Percentiles rank a stretch among this genome's conserved stretches.
Evolutionary conservation across 2,888 invertebrate genomes (phyloP).

Genomic region (Lumbricus terrestris): DNA sequence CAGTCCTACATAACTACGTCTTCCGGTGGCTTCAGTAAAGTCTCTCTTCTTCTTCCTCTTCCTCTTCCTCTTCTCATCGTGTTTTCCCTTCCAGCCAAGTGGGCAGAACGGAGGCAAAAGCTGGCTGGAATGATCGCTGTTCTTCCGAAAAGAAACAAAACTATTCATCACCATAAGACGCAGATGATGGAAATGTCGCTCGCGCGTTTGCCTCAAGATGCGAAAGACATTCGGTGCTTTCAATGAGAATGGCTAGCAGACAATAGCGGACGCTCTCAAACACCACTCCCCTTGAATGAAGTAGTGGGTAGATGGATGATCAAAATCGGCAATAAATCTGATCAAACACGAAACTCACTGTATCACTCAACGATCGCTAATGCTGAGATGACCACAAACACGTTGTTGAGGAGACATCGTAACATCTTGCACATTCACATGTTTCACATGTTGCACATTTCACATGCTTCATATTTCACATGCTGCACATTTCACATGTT

Average conservation of each 20-base stretch:
- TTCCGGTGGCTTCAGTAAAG: background rate
- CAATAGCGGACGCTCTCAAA: background rate
- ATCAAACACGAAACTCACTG: background rate
- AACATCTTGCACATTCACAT: too few relatives aligned
- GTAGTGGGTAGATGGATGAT: background rate
- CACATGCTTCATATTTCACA: too few relatives aligned
- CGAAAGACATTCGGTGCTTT: background rate
- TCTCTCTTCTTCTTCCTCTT: background rate
- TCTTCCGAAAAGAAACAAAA: background rate
- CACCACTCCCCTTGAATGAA: background rate
- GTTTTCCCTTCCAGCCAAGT: background rate
- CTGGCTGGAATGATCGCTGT: background rate
- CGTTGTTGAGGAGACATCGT: background rate
- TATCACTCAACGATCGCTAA: background rate
- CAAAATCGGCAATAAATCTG: background rate
- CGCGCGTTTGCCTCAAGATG: background rate
- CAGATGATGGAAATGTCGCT: background rate
- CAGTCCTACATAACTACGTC: background rate
- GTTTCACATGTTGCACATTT: too few relatives aligned
- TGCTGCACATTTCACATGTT: background rate
- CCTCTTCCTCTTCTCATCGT: too few relatives aligned
- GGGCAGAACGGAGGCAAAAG: background rate
- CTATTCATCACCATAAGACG: background rate
- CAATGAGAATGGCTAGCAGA: background rate
- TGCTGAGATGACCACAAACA: background rate